These are phyloP conservation scores for Donacobius atricapilla DNA, from an alignment of 2,113 vertebrate genomes.

Conservation along the genomic window DNA sequence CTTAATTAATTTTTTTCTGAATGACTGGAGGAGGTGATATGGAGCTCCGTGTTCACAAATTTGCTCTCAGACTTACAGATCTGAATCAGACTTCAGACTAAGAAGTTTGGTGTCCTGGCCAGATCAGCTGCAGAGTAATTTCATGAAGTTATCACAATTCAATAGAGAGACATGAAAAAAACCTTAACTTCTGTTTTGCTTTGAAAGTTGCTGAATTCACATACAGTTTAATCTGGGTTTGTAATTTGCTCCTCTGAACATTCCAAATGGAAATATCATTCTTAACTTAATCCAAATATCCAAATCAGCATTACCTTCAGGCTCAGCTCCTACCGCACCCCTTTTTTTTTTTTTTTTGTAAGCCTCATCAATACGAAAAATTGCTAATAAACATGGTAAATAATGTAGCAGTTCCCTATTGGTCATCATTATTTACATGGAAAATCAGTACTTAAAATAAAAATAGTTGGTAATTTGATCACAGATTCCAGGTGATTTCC, in stretches of 20 bases:
- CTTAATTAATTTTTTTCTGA: background rate
- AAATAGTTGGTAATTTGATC: constrained; percentile 6
- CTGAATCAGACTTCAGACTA: background rate
- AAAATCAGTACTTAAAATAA: constrained; percentile 22
- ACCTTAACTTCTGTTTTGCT: background rate
- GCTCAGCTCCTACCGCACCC: background rate
- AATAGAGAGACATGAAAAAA: background rate
- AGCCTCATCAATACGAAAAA: background rate
- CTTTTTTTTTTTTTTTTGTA: background rate
- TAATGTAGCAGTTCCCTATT: background rate
- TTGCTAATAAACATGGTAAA: background rate
- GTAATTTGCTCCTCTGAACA: background rate
- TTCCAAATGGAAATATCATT: background rate
- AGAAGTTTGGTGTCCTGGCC: constrained; percentile 18
- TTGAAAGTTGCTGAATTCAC: background rate
- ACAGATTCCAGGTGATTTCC: constrained; percentile 24
- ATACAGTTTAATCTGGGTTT: background rate
- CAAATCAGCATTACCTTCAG: background rate
- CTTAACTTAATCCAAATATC: background rate
- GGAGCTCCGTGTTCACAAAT: background rate
- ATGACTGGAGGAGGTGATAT: background rate
- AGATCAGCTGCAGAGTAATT: constrained; percentile 17
- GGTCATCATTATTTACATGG: constrained; percentile 1
- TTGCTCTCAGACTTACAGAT: background rate
- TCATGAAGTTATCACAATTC: constrained; percentile 1